Evolutionary conservation across 2,113 vertebrate genomes (phyloP), one percentile per base, ranked within the genome.

Genomic region (Oreotrochilus melanogaster): DNA sequence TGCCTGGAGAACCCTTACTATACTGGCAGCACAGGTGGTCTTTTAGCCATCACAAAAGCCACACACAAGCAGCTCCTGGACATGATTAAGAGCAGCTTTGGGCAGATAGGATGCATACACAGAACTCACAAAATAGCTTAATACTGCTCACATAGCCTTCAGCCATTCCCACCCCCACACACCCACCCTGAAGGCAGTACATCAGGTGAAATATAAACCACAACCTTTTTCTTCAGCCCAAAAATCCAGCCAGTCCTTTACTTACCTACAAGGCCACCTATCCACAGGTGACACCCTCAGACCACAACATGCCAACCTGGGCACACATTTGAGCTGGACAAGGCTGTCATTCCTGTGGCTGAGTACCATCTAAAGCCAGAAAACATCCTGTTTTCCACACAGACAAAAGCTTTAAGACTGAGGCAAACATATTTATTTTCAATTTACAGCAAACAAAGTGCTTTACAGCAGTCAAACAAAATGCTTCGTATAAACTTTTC

Each of bases 41-140:
- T 47, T 75, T 16, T 31, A 48, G 42, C n/a, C 14, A 14, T 15
- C 85, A 37, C 8, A 39, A 78, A 27, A 89, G 69, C 30, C 66
- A 28, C 73, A 65, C 11, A 18, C 3, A 16, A 53, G 74, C 39
- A 79, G 35, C 66, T 93, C 75, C 50, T 39, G 27, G 48, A 0
- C 22, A 21, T 56, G 42, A 10, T 5, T 1, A 39, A 28, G 8
- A 66, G 42, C 24, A 60, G n/a, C 7, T 53, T 61, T 54, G 42
- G 37, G 6, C 11, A 50, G 50, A 37, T 0, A 65, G 54, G 24
- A 56, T 6, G 18, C 1, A 8, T 13, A 43, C 1, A 2, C 12
- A 86, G 45, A 79, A 37, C 78, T 81, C 48, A 53, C 14, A 51
- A 31, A 75, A 69, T 25, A 13, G 9, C 18, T n/a, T 28, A 78